Evolutionary conservation across 1,140 invertebrate genomes (phyloP).

Genomic region (Atta texana): DNA sequence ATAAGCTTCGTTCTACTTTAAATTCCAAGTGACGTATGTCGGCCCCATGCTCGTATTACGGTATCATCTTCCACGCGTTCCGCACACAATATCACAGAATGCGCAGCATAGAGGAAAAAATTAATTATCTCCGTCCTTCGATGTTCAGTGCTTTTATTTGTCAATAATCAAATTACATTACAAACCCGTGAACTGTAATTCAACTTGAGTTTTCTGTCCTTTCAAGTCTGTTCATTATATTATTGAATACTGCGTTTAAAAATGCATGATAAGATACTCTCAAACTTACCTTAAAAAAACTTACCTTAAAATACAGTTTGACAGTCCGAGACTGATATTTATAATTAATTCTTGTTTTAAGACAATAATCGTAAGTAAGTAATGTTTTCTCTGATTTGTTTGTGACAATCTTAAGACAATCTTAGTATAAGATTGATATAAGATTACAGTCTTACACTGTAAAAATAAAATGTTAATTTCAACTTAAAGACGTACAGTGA

Average conservation of each 20-base stretch:
- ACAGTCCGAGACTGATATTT: not conserved
- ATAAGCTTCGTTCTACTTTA: slow-evolving; percentile 32
- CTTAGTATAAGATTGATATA: too few relatives aligned
- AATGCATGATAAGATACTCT: not conserved
- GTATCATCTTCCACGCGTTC: slow-evolving; percentile 20
- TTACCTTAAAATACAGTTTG: not conserved
- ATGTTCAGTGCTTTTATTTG: not conserved
- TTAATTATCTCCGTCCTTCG: slow-evolving; percentile 11
- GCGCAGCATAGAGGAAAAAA: slow-evolving; percentile 7
- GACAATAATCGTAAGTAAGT: too few relatives aligned
- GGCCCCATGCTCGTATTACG: slow-evolving; percentile 13
- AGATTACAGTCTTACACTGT: too few relatives aligned
- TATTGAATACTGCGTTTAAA: not conserved
- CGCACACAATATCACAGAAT: slow-evolving; percentile 13
- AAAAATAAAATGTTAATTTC: too few relatives aligned
- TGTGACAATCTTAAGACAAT: too few relatives aligned
- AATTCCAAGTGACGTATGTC: not conserved
- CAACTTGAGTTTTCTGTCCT: not conserved
- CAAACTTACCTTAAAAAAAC: not conserved
- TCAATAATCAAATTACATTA: slow-evolving; percentile 9
- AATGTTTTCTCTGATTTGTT: too few relatives aligned
- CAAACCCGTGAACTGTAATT: not conserved
- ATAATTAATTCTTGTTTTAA: too few relatives aligned
- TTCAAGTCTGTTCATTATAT: not conserved
- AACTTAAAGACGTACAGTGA: too few relatives aligned